Percentiles rank a stretch among this genome's conserved stretches.
phyloP scores from a whole-genome alignment of 2,113 vertebrate species.

The Machaerirhynchus nigripectus region DNA sequence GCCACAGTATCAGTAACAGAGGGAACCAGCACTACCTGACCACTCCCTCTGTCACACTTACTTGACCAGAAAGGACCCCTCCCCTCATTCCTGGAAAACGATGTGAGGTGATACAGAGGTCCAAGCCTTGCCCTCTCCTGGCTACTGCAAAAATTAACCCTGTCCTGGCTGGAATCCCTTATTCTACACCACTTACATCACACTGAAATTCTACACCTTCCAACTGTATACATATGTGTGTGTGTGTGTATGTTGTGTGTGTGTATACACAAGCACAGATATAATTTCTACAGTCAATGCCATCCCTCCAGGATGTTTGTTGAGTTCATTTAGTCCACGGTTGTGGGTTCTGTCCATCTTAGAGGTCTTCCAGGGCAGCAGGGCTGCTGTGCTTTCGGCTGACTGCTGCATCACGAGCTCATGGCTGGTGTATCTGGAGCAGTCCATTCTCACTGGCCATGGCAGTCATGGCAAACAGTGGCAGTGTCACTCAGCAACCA shows the following conservation, averaged over 20 bases:
- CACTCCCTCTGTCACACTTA: background rate
- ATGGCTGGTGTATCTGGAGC: background rate
- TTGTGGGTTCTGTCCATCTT: background rate
- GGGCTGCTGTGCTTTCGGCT: background rate
- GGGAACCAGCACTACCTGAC: background rate
- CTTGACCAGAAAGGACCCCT: background rate
- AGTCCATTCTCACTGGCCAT: background rate
- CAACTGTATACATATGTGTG: background rate
- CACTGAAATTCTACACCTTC: background rate
- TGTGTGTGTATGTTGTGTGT: background rate
- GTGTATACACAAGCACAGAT: background rate
- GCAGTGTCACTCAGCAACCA: background rate
- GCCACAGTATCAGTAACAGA: background rate
- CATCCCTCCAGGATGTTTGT: background rate
- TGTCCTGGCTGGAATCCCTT: background rate
- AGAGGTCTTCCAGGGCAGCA: background rate
- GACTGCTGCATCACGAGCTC: background rate
- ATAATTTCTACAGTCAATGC: fast-evolving
- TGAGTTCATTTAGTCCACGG: background rate
- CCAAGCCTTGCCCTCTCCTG: background rate
- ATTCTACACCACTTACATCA: background rate
- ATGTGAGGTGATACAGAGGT: background rate
- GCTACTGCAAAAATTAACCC: background rate
- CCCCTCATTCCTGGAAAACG: background rate
- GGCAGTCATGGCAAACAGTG: background rate